phyloP scores from a whole-genome alignment of 2,888 invertebrate genomes.

The Drosophila rubida region DNA sequence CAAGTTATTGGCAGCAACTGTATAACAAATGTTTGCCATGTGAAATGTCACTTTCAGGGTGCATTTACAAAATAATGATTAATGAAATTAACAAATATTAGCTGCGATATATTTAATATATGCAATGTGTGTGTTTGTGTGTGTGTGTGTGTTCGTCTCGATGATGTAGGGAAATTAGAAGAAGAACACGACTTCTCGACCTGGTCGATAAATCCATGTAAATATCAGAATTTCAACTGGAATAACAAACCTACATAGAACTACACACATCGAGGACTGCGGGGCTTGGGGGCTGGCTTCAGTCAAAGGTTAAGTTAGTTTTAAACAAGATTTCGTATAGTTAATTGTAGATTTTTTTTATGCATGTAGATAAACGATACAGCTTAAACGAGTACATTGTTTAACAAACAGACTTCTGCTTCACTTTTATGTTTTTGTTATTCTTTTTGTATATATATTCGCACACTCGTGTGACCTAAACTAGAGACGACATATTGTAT shows the following conservation, averaged over 20 bases:
- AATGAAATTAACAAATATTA: slow-evolving; percentile 3
- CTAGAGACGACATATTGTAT: slow-evolving; percentile 58
- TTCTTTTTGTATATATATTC: slow-evolving; percentile 24
- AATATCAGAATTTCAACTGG: slow-evolving; percentile 36
- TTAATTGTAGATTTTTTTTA: slow-evolving; percentile 55
- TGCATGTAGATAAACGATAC: slow-evolving; percentile 79
- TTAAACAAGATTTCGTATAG: slow-evolving; percentile 59
- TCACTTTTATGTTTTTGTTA: slow-evolving; percentile 33
- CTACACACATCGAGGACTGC: slow-evolving; percentile 28
- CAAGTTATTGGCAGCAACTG: slow-evolving; percentile 33
- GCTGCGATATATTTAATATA: slow-evolving; percentile 12
- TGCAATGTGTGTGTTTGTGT: slow-evolving; percentile 1
- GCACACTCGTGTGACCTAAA: slow-evolving; percentile 61
- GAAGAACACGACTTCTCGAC: slow-evolving; percentile 8
- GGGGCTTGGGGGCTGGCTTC: slow-evolving; percentile 42
- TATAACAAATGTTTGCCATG: slow-evolving; percentile 42
- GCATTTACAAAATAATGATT: slow-evolving; percentile 4
- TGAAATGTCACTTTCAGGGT: slow-evolving; percentile 20
- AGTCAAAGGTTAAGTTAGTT: slow-evolving; percentile 63
- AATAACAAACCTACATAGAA: slow-evolving; percentile 42
- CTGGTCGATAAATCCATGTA: slow-evolving; percentile 20
- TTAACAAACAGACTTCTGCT: slow-evolving; percentile 78
- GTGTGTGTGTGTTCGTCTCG: neutral
- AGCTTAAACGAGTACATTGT: slow-evolving; percentile 80
- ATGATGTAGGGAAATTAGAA: slow-evolving; percentile 2